Conservation (phyloP, 2,888 invertebrate species). For the Nezara viridula region DNA sequence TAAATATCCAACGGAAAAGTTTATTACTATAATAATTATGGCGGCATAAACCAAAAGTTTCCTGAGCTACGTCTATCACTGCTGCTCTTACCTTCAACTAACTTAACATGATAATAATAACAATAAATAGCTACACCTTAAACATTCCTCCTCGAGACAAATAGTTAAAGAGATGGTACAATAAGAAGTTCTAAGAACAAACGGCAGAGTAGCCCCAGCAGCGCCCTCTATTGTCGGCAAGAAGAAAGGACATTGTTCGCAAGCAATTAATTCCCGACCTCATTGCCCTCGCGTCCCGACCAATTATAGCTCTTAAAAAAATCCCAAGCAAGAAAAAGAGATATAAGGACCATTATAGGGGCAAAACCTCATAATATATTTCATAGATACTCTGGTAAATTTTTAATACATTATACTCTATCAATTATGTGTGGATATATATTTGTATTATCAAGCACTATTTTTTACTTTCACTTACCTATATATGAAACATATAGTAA, state of each 20-base stretch:
- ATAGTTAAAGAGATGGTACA: not conserved
- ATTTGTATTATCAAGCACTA: too few relatives aligned
- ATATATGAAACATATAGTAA: too few relatives aligned
- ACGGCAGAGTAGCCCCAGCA: not conserved
- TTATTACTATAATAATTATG: too few relatives aligned
- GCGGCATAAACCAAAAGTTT: too few relatives aligned
- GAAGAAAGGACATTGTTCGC: not conserved
- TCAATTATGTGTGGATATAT: too few relatives aligned
- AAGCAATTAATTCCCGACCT: not conserved
- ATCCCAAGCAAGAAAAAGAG: not conserved
- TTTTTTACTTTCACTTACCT: too few relatives aligned
- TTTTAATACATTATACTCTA: too few relatives aligned
- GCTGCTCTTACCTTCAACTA: too few relatives aligned
- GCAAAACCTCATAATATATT: not conserved
- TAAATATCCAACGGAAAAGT: too few relatives aligned
- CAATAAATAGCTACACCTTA: not conserved
- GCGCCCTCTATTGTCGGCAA: not conserved
- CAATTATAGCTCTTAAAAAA: not conserved
- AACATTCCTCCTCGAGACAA: not conserved
- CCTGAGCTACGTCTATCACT: too few relatives aligned
- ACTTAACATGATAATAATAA: too few relatives aligned
- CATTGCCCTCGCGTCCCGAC: not conserved
- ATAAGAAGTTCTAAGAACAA: not conserved
- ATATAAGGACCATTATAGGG: not conserved
- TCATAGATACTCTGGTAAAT: too few relatives aligned